Percentiles rank a stretch among this genome's conserved stretches.
phyloP scores from a whole-genome alignment of 2,888 invertebrate genomes.

The Tinea trinotella region DNA sequence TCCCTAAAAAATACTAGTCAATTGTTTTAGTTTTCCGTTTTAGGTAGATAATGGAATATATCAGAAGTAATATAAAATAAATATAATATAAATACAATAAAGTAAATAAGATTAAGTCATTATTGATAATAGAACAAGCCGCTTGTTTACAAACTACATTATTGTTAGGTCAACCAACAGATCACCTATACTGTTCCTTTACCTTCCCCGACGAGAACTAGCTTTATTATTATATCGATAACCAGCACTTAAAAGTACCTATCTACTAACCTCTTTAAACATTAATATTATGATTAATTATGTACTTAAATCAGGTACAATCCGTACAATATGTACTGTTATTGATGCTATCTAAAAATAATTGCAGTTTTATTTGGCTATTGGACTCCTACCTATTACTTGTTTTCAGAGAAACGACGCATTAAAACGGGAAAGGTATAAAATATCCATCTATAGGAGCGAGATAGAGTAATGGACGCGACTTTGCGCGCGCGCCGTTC shows the following conservation, averaged over 20 bases:
- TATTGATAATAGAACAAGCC: too few species aligned
- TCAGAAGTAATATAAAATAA: too few species aligned
- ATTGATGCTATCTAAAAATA: neutral
- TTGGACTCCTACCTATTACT: slow-evolving; percentile 7
- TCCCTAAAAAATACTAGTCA: too few species aligned
- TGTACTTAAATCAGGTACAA: too few species aligned
- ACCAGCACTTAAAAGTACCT: neutral
- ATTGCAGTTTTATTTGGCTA: neutral
- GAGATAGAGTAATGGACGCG: slow-evolving; percentile 47
- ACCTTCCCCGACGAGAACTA: neutral
- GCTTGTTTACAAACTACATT: neutral
- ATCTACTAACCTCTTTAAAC: neutral
- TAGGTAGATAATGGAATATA: too few species aligned
- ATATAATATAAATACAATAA: too few species aligned
- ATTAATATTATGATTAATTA: too few species aligned
- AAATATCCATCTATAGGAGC: slow-evolving; percentile 31
- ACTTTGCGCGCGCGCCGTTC: slow-evolving; percentile 61
- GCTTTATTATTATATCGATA: neutral
- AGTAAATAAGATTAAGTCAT: too few species aligned
- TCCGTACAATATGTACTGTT: too few species aligned
- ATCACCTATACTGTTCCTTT: slow-evolving; percentile 5
- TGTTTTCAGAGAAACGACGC: neutral
- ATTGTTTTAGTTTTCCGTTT: too few species aligned
- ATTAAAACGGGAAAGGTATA: neutral
- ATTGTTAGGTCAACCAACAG: neutral